Conservation (phyloP, 92 coral and sea anemone genomes). For the Epizoanthus stellaris region DNA sequence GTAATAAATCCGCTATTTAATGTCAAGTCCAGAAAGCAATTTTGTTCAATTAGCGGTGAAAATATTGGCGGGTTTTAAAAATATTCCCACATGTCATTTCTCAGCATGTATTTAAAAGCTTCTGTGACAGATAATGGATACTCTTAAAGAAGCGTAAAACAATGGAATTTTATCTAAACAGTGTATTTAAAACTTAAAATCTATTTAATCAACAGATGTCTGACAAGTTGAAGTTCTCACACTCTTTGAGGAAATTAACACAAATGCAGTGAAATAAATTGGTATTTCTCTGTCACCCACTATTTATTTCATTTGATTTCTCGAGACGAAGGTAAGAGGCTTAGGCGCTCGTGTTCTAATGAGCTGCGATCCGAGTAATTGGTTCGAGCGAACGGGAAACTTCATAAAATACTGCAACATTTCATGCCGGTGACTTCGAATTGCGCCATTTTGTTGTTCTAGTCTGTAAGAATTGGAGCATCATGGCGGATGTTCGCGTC, state of each 20-base stretch:
- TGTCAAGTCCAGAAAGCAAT: conserved; percentile 63
- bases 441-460: neutral
- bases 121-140: conserved; percentile 75
- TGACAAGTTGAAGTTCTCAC: conserved; percentile 74
- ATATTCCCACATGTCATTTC: conserved; percentile 70
- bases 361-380: too few species aligned
- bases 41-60: conserved; percentile 71
- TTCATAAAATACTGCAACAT: neutral
- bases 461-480: neutral
- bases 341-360: too few species aligned
- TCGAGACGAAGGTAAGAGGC: conserved; percentile 4
- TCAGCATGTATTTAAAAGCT: conserved; percentile 86
- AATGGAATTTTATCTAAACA: conserved; percentile 86
- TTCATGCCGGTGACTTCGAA: neutral
- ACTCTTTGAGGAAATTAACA: conserved; percentile 67
- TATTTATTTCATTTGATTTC: conserved; percentile 30
- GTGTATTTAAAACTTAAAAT: conserved; percentile 83
- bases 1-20: conserved; percentile 43
- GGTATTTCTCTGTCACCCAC: conserved; percentile 36
- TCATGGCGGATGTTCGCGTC: conserved; percentile 63
- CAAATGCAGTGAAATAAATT: conserved; percentile 63
- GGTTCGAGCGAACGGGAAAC: neutral
- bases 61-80: conserved; percentile 48
- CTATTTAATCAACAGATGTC: conserved; percentile 88
- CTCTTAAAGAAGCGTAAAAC: conserved; percentile 77